Evolutionary conservation across 2,113 vertebrate species (phyloP).

Genomic region (Misgurnus mizolepis): DNA sequence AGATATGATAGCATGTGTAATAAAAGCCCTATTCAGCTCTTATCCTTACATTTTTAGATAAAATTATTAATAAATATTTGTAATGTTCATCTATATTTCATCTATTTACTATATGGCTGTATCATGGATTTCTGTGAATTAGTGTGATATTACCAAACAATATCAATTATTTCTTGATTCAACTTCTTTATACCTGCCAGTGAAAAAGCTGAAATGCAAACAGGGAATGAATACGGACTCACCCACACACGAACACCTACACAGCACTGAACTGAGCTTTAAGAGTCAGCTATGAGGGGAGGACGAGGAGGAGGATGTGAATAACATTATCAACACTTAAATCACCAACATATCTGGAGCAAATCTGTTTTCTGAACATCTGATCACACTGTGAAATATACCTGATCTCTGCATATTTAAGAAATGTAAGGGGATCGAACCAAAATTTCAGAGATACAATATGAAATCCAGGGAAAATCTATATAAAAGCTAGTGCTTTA

Average conservation of each 20-base stretch:
- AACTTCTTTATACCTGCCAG: conserved; percentile 53
- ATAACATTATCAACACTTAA: conserved; percentile 52
- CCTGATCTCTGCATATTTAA: too few species aligned
- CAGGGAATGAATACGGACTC: conserved; percentile 71
- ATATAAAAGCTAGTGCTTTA: too few species aligned
- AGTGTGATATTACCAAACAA: conserved; percentile 10
- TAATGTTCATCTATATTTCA: neutral
- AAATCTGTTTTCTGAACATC: conserved; percentile 26
- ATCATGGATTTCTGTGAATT: conserved; percentile 1
- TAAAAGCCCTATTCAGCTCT: neutral
- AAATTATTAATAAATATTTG: neutral
- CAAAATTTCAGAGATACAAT: too few species aligned
- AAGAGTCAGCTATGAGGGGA: conserved; percentile 43
- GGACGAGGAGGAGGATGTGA: conserved; percentile 31
- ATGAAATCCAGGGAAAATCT: neutral
- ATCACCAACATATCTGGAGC: conserved; percentile 48
- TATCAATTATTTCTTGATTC: conserved; percentile 17
- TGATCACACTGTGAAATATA: neutral
- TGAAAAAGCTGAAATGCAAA: conserved; percentile 74
- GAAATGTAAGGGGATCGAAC: too few species aligned
- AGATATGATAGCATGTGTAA: too few species aligned
- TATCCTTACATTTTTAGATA: too few species aligned
- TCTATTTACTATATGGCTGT: neutral
- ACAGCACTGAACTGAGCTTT: conserved; percentile 57
- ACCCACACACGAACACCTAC: conserved; percentile 78